A percentile compares a stretch with the other conserved stretches of the same genome.
phyloP scores from a whole-genome alignment of 1,140 invertebrate genomes.

The Cotesia chilonis region DNA sequence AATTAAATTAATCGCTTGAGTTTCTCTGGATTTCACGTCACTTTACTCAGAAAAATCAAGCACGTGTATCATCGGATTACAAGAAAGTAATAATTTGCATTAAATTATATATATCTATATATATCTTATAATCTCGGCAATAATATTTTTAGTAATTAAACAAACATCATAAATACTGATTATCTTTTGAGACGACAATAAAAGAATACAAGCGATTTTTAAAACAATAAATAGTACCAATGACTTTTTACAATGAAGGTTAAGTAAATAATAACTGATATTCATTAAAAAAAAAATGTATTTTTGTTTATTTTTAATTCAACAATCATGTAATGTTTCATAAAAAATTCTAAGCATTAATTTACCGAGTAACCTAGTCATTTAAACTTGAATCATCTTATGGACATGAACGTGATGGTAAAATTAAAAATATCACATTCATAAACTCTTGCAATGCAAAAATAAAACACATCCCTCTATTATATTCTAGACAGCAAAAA shows the following conservation, averaged over 20 bases:
- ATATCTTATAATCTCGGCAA: not conserved
- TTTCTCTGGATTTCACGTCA: not conserved
- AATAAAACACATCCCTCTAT: not conserved
- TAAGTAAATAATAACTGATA: too few relatives aligned
- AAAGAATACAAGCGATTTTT: too few relatives aligned
- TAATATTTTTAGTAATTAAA: conserved; percentile 11
- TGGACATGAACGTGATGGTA: not conserved
- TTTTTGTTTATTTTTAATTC: not conserved
- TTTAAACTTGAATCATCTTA: not conserved
- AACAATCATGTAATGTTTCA: not conserved
- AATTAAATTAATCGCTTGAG: not conserved
- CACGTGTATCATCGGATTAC: not conserved
- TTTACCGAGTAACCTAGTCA: not conserved
- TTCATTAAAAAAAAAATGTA: too few relatives aligned
- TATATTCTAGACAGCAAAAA: not conserved
- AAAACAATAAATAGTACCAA: too few relatives aligned
- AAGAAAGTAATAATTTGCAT: not conserved
- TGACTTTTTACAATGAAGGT: too few relatives aligned
- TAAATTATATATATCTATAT: not conserved
- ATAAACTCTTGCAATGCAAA: not conserved
- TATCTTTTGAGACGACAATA: too few relatives aligned
- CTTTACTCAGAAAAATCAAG: not conserved
- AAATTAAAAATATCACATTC: not conserved
- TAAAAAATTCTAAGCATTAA: not conserved
- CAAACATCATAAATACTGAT: not conserved